Conservation (phyloP, 2,888 invertebrate species). For the Eurytoma adleriae region DNA sequence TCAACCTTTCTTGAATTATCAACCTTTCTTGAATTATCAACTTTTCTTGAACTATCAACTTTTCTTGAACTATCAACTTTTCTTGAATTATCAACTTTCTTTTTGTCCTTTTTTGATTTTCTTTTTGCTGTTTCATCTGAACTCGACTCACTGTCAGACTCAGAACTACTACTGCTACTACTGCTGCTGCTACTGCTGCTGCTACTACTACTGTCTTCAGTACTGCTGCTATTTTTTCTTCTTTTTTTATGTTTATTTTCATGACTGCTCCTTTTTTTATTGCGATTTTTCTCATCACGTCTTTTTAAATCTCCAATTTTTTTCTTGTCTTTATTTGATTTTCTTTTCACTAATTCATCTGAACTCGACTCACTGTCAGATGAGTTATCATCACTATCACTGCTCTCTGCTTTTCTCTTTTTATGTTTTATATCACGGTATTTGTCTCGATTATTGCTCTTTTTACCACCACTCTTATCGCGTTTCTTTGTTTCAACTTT, state of each 20-base stretch:
- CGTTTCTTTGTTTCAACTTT: not conserved
- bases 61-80: too few relatives aligned
- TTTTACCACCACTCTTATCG: not conserved
- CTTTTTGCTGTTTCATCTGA: conserved; percentile 65
- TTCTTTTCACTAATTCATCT: not conserved
- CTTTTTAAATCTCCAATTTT: not conserved
- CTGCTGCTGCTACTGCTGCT: conserved; percentile 17
- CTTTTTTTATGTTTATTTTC: not conserved
- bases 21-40: too few relatives aligned
- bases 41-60: too few relatives aligned
- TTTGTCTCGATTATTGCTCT: not conserved
- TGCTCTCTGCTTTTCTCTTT: not conserved
- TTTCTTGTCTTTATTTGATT: not conserved
- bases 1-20: too few relatives aligned
- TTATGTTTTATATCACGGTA: not conserved
- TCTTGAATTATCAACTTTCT: too few relatives aligned
- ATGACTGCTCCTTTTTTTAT: conserved; percentile 35
- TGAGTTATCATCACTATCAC: not conserved
- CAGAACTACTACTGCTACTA: not conserved
- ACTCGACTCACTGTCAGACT: not conserved
- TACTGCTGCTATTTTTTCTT: not conserved
- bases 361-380: not conserved
- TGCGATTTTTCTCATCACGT: conserved; percentile 40
- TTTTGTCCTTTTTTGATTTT: conserved; percentile 65
- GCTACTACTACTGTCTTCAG: conserved; percentile 50